Evolutionary conservation across 2,888 invertebrate species (phyloP).

Genomic region (Cataglyphis rosenhaueri): DNA sequence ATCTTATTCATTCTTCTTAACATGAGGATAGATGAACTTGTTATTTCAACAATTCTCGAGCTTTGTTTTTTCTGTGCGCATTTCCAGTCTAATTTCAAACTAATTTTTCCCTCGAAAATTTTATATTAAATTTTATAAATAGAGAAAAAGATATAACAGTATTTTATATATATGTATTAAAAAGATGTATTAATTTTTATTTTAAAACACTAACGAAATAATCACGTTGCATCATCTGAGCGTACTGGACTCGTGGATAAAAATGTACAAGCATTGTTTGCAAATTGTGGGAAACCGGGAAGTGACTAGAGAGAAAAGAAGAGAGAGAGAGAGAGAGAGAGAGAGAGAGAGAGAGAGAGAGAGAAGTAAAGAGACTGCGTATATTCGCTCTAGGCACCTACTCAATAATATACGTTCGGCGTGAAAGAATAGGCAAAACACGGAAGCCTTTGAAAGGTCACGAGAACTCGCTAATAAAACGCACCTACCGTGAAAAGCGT

Average conservation of each 20-base stretch:
- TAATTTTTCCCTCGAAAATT: background rate
- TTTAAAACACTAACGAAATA: background rate
- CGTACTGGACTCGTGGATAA: slow-evolving; percentile 17
- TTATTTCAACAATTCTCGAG: background rate
- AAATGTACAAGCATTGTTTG: slow-evolving; percentile 77
- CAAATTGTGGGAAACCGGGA: slow-evolving; percentile 80
- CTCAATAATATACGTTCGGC: background rate
- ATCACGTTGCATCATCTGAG: background rate
- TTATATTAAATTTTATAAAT: background rate
- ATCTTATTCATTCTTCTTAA: background rate
- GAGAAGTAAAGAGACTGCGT: background rate
- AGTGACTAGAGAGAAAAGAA: background rate
- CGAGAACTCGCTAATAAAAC: slow-evolving; percentile 27
- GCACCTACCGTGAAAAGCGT: background rate
- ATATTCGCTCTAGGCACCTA: background rate
- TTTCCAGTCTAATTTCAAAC: background rate
- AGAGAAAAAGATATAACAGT: background rate
- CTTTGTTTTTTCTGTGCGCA: background rate
- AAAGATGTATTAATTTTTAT: slow-evolving; percentile 8
- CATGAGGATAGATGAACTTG: background rate
- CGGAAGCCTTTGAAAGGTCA: slow-evolving; percentile 39
- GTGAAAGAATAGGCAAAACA: slow-evolving; percentile 35
- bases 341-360: background rate
- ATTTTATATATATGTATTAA: background rate
- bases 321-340: slow-evolving; percentile 11